phyloP scores from a whole-genome alignment of 2,888 invertebrate species.

The Heterodera filipjevi region DNA sequence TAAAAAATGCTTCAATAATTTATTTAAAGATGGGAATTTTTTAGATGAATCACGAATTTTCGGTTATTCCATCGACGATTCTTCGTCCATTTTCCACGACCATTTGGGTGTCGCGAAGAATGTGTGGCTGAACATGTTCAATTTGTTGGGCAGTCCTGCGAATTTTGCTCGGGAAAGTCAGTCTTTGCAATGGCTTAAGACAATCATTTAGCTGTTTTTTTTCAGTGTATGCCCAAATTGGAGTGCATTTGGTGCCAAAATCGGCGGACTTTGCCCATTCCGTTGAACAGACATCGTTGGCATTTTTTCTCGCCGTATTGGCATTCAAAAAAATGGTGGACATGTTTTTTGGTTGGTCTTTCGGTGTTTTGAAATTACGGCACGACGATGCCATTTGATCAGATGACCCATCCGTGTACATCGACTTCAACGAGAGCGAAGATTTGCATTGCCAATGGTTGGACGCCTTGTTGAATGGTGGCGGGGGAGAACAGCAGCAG shows the following conservation, averaged over 20 bases:
- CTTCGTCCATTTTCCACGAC: not conserved
- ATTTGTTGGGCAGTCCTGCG: conserved; percentile 43
- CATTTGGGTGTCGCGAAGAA: conserved; percentile 32
- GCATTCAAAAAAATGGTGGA: conserved; percentile 58
- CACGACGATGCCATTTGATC: conserved; percentile 2
- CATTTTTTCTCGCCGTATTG: conserved; percentile 57
- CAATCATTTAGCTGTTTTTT: not conserved
- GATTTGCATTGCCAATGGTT: conserved; percentile 44
- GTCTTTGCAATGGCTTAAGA: not conserved
- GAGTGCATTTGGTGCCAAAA: conserved; percentile 14
- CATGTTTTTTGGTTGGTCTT: conserved; percentile 55
- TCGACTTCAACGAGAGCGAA: conserved; percentile 48
- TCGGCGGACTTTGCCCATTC: conserved; percentile 31
- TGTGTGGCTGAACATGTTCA: conserved; percentile 44
- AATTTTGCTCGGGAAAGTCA: conserved; percentile 33
- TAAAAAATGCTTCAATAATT: no score
- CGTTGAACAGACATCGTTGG: conserved; percentile 43
- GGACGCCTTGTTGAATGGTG: conserved; percentile 32
- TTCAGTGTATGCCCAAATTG: conserved; percentile 29
- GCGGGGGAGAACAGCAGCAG: not conserved
- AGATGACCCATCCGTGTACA: conserved; percentile 49
- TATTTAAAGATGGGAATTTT: no score
- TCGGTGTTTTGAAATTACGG: no score
- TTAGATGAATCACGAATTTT: conserved; percentile 16
- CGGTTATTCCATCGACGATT: not conserved